Conservation (phyloP, 2,113 vertebrate genomes). For the Nesogale talazaci region DNA sequence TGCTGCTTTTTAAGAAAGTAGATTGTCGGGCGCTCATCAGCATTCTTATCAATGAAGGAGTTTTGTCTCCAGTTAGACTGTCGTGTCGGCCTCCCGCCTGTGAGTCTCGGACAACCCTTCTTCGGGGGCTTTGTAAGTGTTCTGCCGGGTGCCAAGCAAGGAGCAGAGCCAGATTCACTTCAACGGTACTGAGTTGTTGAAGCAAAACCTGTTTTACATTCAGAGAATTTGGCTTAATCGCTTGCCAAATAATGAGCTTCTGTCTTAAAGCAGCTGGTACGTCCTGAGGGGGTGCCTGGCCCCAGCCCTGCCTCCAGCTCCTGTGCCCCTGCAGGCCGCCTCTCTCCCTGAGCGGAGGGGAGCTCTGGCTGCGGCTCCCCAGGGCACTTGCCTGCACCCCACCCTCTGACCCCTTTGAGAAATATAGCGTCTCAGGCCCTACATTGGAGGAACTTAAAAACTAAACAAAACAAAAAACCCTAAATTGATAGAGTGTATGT, state of each 20-base stretch:
- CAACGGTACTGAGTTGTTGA: neutral
- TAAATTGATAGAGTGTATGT: no score
- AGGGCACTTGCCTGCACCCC: neutral
- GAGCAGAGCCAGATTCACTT: neutral
- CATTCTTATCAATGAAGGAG: neutral
- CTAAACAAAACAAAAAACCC: no score
- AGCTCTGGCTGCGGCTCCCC: neutral
- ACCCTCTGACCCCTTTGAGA: neutral
- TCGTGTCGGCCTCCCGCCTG: neutral
- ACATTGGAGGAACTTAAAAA: neutral
- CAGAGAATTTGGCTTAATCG: conserved; percentile 35
- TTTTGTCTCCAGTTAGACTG: neutral
- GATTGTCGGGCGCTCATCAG: neutral
- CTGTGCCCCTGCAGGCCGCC: neutral
- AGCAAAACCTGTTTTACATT: neutral
- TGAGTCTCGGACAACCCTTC: neutral
- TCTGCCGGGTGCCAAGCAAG: neutral
- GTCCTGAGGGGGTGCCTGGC: neutral
- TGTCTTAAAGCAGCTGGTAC: neutral
- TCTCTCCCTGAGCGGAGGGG: neutral
- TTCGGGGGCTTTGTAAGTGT: neutral
- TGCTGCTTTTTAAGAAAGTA: conserved; percentile 34
- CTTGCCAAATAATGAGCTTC: conserved; percentile 23
- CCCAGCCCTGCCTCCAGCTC: neutral
- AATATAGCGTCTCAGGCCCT: neutral